Percentiles rank a stretch among this genome's conserved stretches.
Conservation (phyloP, 2,888 invertebrate genomes). For the Tridacna crocea region DNA sequence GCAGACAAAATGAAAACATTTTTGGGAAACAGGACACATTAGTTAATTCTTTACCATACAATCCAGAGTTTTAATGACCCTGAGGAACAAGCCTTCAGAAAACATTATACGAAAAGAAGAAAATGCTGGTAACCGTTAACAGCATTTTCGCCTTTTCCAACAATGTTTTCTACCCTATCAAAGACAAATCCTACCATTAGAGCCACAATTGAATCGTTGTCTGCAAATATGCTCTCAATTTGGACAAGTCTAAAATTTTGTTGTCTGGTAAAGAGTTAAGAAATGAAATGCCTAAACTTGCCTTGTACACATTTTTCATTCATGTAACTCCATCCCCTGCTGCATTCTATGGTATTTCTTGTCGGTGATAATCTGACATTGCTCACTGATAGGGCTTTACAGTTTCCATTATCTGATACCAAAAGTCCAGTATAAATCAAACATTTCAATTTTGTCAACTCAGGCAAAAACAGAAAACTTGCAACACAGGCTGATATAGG, state of each 20-base stretch:
- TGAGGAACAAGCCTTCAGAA: too few relatives aligned
- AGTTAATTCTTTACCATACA: too few relatives aligned
- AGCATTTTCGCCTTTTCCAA: not conserved
- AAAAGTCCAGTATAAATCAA: not conserved
- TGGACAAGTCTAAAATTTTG: too few relatives aligned
- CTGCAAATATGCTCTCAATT: too few relatives aligned
- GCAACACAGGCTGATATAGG: constrained; percentile 6
- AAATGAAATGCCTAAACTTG: too few relatives aligned
- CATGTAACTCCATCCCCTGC: not conserved
- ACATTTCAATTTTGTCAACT: not conserved
- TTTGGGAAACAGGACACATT: too few relatives aligned
- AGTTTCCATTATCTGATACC: not conserved
- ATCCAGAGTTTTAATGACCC: too few relatives aligned
- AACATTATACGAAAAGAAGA: not conserved
- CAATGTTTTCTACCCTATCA: not conserved
- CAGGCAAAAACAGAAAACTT: not conserved
- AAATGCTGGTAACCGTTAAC: not conserved
- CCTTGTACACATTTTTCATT: constrained; percentile 11
- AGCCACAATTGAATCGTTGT: too few relatives aligned
- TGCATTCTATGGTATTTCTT: not conserved
- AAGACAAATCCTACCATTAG: too few relatives aligned
- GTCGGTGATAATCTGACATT: not conserved
- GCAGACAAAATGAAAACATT: too few relatives aligned
- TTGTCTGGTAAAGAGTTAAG: too few relatives aligned
- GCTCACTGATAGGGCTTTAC: not conserved